phyloP scores from a whole-genome alignment of 2,113 vertebrate genomes.

The Tiliqua scincoides region DNA sequence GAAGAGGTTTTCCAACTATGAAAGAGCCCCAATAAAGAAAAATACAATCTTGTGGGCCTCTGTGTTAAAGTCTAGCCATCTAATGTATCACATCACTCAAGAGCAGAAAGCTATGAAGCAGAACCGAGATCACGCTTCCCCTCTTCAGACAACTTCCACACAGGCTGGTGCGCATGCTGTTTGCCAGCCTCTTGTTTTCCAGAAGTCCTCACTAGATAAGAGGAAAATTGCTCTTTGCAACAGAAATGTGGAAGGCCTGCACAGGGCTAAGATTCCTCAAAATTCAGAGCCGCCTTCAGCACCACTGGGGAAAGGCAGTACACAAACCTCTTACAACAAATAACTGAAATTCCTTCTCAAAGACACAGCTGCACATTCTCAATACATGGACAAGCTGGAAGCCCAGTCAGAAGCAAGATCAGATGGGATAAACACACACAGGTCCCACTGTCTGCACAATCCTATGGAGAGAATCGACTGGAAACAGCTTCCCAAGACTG shows the following conservation, averaged over 20 bases:
- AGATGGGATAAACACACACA: not conserved
- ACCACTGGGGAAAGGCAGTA: no score
- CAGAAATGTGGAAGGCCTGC: not conserved
- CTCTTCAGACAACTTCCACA: no score
- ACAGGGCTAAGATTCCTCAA: no score
- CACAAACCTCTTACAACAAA: no score
- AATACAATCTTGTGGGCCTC: not conserved
- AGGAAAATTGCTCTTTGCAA: not conserved
- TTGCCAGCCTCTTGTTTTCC: not conserved
- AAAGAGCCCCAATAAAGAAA: not conserved
- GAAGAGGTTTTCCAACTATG: not conserved
- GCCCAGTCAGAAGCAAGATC: conserved; percentile 2
- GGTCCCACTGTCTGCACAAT: not conserved
- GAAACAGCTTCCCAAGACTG: not conserved
- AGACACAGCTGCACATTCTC: accelerated
- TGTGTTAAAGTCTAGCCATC: not conserved
- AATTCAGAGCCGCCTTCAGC: no score
- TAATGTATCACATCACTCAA: not conserved
- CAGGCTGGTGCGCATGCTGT: no score
- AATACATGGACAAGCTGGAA: not conserved
- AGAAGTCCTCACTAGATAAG: not conserved
- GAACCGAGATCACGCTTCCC: no score
- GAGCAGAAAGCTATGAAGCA: not conserved
- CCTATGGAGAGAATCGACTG: no score
- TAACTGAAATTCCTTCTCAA: no score